Evolutionary conservation across 2,113 vertebrate species (phyloP), one percentile per base, ranked within the genome.

Genomic region (Pantherophis guttatus): DNA sequence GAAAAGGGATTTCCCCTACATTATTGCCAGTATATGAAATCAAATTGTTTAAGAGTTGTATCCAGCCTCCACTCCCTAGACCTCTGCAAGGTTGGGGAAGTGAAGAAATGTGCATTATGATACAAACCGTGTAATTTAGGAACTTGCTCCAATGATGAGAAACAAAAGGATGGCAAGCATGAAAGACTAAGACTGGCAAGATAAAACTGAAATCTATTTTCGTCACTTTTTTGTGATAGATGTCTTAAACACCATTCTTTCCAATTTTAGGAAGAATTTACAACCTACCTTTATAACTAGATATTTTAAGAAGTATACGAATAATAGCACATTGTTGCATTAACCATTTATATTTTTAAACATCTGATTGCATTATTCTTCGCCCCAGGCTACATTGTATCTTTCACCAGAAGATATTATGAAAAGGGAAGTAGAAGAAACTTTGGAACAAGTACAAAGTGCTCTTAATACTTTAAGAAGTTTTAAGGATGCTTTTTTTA

Each of bases 381-480:
- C 55, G 93, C 93, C 86, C 87, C 89, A 98, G 98, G 97, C 97
- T 88, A 97, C 94, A 86, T 75, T 94, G 26, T 98, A 98, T 95
- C 96, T 98, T 59, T 97, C 97, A 93, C 96, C 93, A 29, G 98
- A 98, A 94, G 94, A 98, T 88, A 93, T 98, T 59, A 94, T 98
- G 93, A 98, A 97, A 96, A 97, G 97, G 94, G 98, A 98, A 95
- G 93, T 95, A 48, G 97, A 98, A 95, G 98, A 98, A 92, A 95
- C 95, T 54, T 85, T 98, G 91, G 97, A 98, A 90, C 97, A 97
- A 91, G 92, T 98, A n/a, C 97, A 98, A 91, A 95, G 91, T 89
- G 96, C 97, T 85, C 93, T 97, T 93, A 93, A 93, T 91, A 93
- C 97, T 93, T 97, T 98, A 13, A 96, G 95, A 94, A 97, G 86